These are phyloP conservation scores for Megalurothrips usitatus DNA, from an alignment of 2,888 invertebrate species.

Conservation along the genomic window DNA sequence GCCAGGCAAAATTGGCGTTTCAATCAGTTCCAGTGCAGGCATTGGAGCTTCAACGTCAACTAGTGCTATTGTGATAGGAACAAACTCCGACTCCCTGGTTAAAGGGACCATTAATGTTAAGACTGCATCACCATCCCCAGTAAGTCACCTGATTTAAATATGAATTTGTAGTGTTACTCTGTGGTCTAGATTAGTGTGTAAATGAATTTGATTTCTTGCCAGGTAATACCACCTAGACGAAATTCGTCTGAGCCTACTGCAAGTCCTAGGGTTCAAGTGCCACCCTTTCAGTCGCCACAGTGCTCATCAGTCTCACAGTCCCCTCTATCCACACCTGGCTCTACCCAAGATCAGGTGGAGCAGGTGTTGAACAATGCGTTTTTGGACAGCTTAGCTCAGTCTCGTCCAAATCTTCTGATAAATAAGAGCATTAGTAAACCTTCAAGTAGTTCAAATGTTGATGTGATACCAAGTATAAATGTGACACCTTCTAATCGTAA, in stretches of 20 bases:
- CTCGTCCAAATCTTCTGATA: conserved; percentile 41
- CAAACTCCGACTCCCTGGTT: background rate
- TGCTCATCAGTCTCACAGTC: background rate
- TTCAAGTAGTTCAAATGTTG: background rate
- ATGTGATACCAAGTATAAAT: conserved; percentile 11
- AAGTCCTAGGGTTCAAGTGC: background rate
- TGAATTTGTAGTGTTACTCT: background rate
- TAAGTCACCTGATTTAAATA: background rate
- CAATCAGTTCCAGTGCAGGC: conserved; percentile 2
- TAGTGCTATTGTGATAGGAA: background rate
- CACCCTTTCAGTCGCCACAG: background rate
- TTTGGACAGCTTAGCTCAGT: conserved; percentile 41
- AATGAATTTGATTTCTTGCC: background rate
- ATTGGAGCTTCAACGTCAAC: background rate
- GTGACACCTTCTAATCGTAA: background rate
- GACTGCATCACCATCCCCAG: background rate
- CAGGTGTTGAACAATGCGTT: conserved; percentile 38
- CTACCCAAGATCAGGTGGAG: background rate
- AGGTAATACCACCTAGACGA: background rate
- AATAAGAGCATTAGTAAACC: conserved; percentile 36
- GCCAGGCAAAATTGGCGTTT: background rate
- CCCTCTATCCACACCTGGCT: background rate
- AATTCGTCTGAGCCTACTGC: background rate
- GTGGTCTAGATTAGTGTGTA: no score
- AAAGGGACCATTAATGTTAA: background rate